These are phyloP conservation scores for Ploceus nigricollis DNA, from an alignment of 2,113 vertebrate species.

Conservation along the genomic window DNA sequence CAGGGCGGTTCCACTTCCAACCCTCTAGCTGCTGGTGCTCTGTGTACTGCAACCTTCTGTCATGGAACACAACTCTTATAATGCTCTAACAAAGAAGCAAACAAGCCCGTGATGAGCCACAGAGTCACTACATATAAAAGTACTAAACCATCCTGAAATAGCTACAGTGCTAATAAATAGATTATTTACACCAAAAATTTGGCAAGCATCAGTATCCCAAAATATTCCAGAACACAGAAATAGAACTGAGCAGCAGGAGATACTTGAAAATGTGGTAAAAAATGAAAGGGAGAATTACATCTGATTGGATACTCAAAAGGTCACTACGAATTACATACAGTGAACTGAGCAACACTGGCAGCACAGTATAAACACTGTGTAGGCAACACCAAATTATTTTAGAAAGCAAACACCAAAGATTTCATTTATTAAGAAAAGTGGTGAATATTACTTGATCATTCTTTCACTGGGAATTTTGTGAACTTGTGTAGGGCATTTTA, in stretches of 20 bases:
- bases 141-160: not conserved
- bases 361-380: not conserved
- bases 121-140: not conserved
- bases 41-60: conserved; percentile 79
- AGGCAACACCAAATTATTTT: not conserved
- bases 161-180: not conserved
- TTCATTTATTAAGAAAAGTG: not conserved
- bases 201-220: not conserved
- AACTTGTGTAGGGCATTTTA: not conserved
- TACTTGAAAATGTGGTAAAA: not conserved
- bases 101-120: not conserved
- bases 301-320: not conserved
- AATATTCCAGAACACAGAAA: not conserved
- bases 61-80: conserved; percentile 82
- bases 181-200: not conserved
- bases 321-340: not conserved
- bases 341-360: not conserved
- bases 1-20: conserved; percentile 83
- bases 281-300: not conserved
- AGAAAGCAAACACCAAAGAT: not conserved
- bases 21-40: conserved; percentile 82
- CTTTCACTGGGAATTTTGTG: not conserved
- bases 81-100: conserved; percentile 70
- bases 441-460: not conserved
- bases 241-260: not conserved